Percentiles rank a stretch among this genome's conserved stretches.
These are phyloP conservation scores for Gnatocerus cornutus DNA, from an alignment of 2,888 invertebrate species.

Conservation along the genomic window DNA sequence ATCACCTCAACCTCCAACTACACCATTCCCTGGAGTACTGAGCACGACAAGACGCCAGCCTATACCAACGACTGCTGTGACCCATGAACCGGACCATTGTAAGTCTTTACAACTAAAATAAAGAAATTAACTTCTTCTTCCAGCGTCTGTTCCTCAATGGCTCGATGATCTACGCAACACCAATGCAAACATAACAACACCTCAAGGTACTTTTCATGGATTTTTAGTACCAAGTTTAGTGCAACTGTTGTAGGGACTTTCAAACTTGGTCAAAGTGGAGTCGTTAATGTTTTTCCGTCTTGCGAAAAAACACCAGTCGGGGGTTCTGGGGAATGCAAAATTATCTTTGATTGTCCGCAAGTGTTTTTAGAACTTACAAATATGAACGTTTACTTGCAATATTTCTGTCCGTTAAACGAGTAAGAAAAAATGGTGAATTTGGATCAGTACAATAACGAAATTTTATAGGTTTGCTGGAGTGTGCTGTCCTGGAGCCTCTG, in stretches of 20 bases:
- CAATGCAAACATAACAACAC: conserved; percentile 32
- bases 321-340: conserved; percentile 33
- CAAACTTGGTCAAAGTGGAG: conserved; percentile 18
- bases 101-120: background rate
- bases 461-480: conserved; percentile 26
- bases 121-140: background rate
- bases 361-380: conserved; percentile 17
- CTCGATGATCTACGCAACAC: conserved; percentile 23
- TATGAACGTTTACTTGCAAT: conserved; percentile 32
- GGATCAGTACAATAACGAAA: background rate
- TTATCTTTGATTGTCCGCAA: conserved; percentile 43
- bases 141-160: conserved; percentile 23
- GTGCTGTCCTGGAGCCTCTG: conserved; percentile 8
- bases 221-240: background rate
- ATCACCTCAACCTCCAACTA: too few species aligned
- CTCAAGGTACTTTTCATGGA: conserved; percentile 26
- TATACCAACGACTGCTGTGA: too few species aligned
- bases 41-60: too few species aligned
- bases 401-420: conserved; percentile 43
- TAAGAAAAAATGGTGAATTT: conserved; percentile 22
- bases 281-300: background rate
- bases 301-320: conserved; percentile 34
- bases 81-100: too few species aligned
- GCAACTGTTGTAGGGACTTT: conserved; percentile 13
- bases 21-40: conserved; percentile 22